A percentile compares a stretch with the other conserved stretches of the same genome.
Conservation (phyloP, 2,888 invertebrate genomes). For the Augochlorella aurata region DNA sequence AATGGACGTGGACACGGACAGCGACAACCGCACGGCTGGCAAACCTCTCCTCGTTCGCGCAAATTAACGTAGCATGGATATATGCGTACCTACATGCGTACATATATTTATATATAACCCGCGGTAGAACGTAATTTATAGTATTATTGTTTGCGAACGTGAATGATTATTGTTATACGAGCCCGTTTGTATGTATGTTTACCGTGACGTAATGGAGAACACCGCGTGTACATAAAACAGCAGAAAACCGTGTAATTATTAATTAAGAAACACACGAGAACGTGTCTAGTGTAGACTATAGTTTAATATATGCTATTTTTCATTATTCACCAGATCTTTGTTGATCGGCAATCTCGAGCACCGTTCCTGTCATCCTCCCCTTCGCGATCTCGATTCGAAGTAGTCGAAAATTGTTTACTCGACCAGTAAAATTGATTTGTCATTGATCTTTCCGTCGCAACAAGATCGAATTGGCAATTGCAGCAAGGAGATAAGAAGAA, state of each 20-base stretch:
- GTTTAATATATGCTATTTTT: slow-evolving; percentile 52
- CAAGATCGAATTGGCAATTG: background rate
- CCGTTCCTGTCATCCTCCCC: background rate
- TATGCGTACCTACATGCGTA: background rate
- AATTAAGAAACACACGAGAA: background rate
- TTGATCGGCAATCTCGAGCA: background rate
- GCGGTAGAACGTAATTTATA: slow-evolving; percentile 31
- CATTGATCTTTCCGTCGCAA: too few species aligned
- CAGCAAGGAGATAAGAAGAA: background rate
- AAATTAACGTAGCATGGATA: slow-evolving; percentile 64
- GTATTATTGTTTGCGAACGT: slow-evolving; percentile 57
- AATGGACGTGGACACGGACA: slow-evolving; percentile 71
- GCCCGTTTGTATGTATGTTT: slow-evolving; percentile 15
- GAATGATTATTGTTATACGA: slow-evolving; percentile 30
- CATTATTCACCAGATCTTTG: background rate
- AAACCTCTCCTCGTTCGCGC: slow-evolving; percentile 75
- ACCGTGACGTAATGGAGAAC: slow-evolving; percentile 1
- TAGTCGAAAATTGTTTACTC: background rate
- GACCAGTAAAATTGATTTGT: too few species aligned
- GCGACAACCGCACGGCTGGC: slow-evolving; percentile 34
- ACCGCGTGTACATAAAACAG: background rate
- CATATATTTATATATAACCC: slow-evolving; percentile 39
- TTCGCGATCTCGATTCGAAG: background rate
- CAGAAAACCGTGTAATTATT: slow-evolving; percentile 20
- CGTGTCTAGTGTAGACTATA: slow-evolving; percentile 8